These are phyloP conservation scores for Myotis pilosus DNA, from an alignment of 2,797 vertebrate genomes.

Conservation along the genomic window DNA sequence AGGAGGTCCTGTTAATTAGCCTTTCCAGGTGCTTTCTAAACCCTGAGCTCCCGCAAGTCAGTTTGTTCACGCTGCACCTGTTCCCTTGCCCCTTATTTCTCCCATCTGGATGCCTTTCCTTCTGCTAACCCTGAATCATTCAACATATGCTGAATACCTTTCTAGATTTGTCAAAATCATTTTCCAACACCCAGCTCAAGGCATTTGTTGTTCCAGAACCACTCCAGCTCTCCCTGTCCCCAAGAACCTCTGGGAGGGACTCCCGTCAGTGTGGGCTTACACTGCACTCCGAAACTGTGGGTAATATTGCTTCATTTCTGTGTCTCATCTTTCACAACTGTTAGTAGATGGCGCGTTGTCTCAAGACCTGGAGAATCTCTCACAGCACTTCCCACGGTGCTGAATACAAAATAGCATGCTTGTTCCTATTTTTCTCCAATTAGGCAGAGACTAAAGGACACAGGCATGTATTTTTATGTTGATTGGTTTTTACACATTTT, in stretches of 20 bases:
- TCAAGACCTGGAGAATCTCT: neutral
- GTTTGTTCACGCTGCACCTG: neutral
- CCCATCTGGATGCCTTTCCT: neutral
- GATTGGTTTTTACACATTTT: slow-evolving; percentile 31
- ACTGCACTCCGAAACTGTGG: rapidly evolving
- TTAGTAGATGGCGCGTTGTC: neutral
- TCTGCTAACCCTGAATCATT: neutral
- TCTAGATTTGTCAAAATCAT: neutral
- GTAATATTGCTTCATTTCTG: neutral
- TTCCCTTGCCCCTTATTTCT: neutral
- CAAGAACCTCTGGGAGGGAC: neutral
- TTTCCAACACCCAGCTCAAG: neutral
- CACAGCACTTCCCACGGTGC: neutral
- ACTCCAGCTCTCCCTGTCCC: neutral
- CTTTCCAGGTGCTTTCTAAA: neutral
- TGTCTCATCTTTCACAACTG: neutral
- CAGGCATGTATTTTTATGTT: neutral
- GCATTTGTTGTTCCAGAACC: neutral
- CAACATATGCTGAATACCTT: neutral
- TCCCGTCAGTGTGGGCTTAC: too few relatives aligned
- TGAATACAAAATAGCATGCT: neutral
- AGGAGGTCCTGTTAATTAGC: neutral
- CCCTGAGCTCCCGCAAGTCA: neutral
- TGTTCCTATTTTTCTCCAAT: neutral
- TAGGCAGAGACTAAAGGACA: neutral